Conservation (phyloP, 37 sponge, comb jelly and placozoan species). For the Hormiphora californensis region DNA sequence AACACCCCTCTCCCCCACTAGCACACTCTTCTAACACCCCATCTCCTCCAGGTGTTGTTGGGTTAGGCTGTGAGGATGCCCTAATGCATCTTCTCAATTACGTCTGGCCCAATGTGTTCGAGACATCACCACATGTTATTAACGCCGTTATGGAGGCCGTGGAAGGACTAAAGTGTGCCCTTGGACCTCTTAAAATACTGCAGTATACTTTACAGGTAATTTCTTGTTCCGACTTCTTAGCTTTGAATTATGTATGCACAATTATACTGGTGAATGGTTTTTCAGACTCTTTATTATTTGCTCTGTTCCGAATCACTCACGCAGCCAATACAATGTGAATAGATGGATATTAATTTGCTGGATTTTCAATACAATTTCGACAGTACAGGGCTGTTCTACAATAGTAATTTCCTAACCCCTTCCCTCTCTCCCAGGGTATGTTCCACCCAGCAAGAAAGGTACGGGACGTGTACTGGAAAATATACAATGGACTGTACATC, state of each 20-base stretch:
- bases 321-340: no score
- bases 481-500: slow-evolving; percentile 92
- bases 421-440: slow-evolving; percentile 86
- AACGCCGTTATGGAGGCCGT: slow-evolving; percentile 87
- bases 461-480: slow-evolving; percentile 92
- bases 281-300: no score
- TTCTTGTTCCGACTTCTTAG: no score
- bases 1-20: no score
- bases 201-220: slow-evolving; percentile 79
- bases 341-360: no score
- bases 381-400: no score
- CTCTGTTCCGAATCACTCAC: no score
- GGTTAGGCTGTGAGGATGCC: slow-evolving; percentile 96
- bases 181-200: slow-evolving; percentile 81
- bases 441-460: slow-evolving; percentile 95
- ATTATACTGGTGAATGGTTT: no score
- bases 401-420: no score
- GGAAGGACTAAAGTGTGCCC: slow-evolving; percentile 76
- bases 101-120: slow-evolving; percentile 98
- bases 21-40: no score
- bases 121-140: slow-evolving; percentile 87
- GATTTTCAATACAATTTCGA: no score
- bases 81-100: slow-evolving; percentile 85
- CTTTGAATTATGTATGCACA: no score
- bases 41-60: slow-evolving; percentile 69